Evolutionary conservation across 2,888 invertebrate genomes (phyloP), one percentile per base, ranked within the genome.

Genomic region (Notodonta dromedarius): DNA sequence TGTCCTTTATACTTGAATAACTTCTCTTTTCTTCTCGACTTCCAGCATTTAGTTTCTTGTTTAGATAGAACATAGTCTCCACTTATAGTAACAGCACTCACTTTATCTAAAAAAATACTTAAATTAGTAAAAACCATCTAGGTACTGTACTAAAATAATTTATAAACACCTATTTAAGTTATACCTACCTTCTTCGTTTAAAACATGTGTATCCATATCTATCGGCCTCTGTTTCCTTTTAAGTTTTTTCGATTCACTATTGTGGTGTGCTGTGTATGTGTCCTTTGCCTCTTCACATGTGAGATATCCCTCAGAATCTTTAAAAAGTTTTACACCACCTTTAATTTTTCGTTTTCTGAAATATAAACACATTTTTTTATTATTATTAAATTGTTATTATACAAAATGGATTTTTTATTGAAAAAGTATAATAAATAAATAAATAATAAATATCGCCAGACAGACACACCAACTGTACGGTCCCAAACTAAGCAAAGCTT

Each of bases 31-130:
- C 93, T 87, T 62, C 94, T 85, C 0, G 92, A 94, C 46, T 94
- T 94, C 95, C 95, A 95, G 67, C 79, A 73, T 77, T 91, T 90
- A 5, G 87, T 93, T 58, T 94, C 94, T 66, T 89, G 88, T 79
- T 91, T 89, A 5, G 88, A 91, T 61, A 94, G 65, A 59, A 95
- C 82, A 67, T 89, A 86, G 13, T 94, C 90, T 0, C 94, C 91
- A 61, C 80, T 84, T 0, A 95, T 86, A 8, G 84, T 84, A 5
- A 84, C 86, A 56, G 87, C 77, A 53, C 83, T 85, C 16, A 92
- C 57, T 86, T 90, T 92, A 51, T 91, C 93, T 93, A 71, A 60
- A 86, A 85, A 46, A 42, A 42, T 9, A 42, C 4, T 32, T 44
- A 61, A 58, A 67, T 44, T 51, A 52, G n/a, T 53, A 52, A 5